Base-by-base conservation (phyloP, 2,888 invertebrate species). In the Pogonocherus hispidulus region DNA sequence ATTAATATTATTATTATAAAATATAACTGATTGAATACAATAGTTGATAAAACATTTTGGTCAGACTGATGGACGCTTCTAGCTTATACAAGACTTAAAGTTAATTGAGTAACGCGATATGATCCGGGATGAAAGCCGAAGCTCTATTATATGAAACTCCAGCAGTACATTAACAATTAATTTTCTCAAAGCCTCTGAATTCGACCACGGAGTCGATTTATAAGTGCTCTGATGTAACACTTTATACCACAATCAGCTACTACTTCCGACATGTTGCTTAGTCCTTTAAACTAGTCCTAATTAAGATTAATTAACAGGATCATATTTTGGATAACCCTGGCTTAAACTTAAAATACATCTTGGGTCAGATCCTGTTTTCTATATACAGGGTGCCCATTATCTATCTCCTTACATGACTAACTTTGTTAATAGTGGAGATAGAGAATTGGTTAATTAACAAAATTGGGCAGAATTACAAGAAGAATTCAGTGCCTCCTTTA, bases 181-280 rank as follows among this genome's bases (percentile, higher is more conserved):
- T 41, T 41, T 41, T n/a, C 41, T 41, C 4, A 14, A 41, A 41
- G 16, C 41, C 41, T n/a, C 41, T n/a, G 41, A 41, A 41, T 41
- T 41, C 41, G 41, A 41, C 41, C 41, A 41, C 9, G 41, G 16
- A 41, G 41, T 41, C n/a, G n/a, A 41, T 41, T 41, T 41, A 41
- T 41, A 41, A 41, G 41, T 41, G 41, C n/a, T 41, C 4, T n/a
- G 14, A 41, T 41, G 41, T 41, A 41, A 41, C 41, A 41, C 41
- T 41, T 41, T 41, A 41, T n/a, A 41, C 41, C 14, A 41, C n/a
- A 41, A 41, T 41, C 41, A 41, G 41, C 41, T 41, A 41, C 41
- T n/a, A 5, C 41, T 41, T 41, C 41, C 41, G 41, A 41, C 41
- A 41, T n/a, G 41, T 41, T 41, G 9, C 16, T 41, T 41, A 41